Percentiles rank a stretch among this genome's conserved stretches.
Evolutionary conservation across 23 tunicate genomes (phyloP).

Genomic region (Halocynthia aurantium): DNA sequence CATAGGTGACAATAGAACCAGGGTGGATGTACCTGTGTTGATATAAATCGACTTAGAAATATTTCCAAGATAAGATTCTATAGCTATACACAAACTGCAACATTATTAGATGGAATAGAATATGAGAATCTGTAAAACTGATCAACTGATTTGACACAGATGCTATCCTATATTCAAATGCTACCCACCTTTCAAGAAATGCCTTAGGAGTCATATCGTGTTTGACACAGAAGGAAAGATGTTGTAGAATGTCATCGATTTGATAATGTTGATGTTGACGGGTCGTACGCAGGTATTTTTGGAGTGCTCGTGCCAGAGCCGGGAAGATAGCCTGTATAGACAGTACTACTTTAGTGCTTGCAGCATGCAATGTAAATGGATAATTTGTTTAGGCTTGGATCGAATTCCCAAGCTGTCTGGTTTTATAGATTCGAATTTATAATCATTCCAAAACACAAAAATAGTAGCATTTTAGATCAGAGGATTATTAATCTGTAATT

Average conservation of each 20-base stretch:
- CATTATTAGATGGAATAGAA: not conserved
- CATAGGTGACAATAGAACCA: conserved; percentile 81
- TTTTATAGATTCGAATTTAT: too few relatives aligned
- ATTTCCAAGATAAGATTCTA: too few relatives aligned
- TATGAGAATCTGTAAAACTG: not conserved
- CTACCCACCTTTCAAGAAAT: conserved; percentile 61
- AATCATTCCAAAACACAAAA: too few relatives aligned
- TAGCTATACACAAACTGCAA: not conserved
- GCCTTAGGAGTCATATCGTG: conserved; percentile 95
- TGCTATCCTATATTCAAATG: too few relatives aligned
- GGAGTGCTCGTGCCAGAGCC: conserved; percentile 88
- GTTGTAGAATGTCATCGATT: conserved; percentile 81
- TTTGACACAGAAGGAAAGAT: conserved; percentile 83
- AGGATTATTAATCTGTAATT: too few relatives aligned
- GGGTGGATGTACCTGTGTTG: conserved; percentile 66
- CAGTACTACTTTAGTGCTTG: not conserved
- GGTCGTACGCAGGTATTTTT: conserved; percentile 94
- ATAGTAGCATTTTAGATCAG: too few relatives aligned
- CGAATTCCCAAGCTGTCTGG: not conserved
- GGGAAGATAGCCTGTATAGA: conserved; percentile 80
- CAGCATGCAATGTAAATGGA: not conserved
- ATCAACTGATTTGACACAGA: too few relatives aligned
- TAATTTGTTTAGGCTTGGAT: not conserved
- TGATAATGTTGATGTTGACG: conserved; percentile 94
- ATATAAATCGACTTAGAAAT: too few relatives aligned